Percentiles rank a stretch among this genome's conserved stretches.
These are phyloP conservation scores for Drosophila triauraria DNA, from an alignment of 1,140 invertebrate species.

Conservation along the genomic window DNA sequence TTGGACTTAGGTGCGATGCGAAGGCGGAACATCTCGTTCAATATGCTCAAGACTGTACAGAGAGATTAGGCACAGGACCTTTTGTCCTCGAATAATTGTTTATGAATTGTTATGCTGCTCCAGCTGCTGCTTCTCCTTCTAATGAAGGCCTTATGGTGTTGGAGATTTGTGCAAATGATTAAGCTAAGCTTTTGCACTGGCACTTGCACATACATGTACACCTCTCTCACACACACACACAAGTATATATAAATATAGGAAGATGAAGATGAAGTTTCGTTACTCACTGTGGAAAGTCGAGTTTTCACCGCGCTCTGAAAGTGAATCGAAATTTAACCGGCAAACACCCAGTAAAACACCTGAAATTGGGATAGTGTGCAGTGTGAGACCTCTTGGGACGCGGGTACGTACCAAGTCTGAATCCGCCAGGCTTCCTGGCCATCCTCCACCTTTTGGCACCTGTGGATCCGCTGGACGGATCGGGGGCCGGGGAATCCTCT, in stretches of 20 bases:
- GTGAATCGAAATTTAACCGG: too few relatives aligned
- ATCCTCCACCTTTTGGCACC: too few relatives aligned
- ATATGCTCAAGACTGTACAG: conserved; percentile 10
- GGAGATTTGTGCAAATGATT: conserved; percentile 23
- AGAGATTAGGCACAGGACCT: not conserved
- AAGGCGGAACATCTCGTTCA: conserved; percentile 29
- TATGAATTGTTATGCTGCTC: conserved; percentile 20
- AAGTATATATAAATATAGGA: conserved; percentile 1
- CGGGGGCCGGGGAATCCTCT: too few relatives aligned
- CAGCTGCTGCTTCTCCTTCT: conserved; percentile 1
- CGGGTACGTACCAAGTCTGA: too few relatives aligned
- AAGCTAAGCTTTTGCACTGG: conserved; percentile 43
- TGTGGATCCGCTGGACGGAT: too few relatives aligned
- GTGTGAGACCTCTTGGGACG: too few relatives aligned
- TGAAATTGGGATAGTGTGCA: too few relatives aligned
- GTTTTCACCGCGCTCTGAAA: too few relatives aligned
- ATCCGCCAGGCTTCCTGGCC: too few relatives aligned
- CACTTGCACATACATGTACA: conserved; percentile 28
- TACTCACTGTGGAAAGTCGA: too few relatives aligned
- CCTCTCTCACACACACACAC: conserved; percentile 3
- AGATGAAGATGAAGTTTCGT: too few relatives aligned
- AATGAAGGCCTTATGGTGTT: conserved; percentile 8
- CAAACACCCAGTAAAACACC: too few relatives aligned
- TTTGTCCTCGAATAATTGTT: conserved; percentile 36
- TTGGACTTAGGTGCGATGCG: conserved; percentile 17